Conservation (phyloP, 2,113 vertebrate genomes). For the Grantiella picta region DNA sequence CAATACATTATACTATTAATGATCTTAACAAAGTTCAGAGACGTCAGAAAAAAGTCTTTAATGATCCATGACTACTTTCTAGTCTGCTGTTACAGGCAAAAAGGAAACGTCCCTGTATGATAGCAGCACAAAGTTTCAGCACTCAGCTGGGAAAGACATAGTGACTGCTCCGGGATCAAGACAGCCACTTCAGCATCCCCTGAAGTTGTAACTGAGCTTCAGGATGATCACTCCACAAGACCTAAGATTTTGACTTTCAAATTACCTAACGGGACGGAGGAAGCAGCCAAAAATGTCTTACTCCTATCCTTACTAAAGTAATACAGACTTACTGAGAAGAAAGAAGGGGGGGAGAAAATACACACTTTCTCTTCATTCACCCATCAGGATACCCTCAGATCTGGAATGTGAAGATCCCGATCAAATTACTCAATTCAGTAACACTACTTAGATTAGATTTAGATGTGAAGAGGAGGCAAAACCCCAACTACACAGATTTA, state of each 20-base stretch:
- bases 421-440: background rate
- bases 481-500: background rate
- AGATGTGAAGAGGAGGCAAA: background rate
- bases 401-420: background rate
- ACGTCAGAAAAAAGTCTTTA: background rate
- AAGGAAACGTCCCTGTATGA: background rate
- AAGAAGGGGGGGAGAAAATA: background rate
- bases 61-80: background rate
- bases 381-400: background rate
- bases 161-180: background rate
- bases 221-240: background rate
- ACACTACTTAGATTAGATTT: background rate
- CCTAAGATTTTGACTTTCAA: background rate
- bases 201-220: fast-evolving
- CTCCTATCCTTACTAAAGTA: background rate
- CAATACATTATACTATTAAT: background rate
- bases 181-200: background rate
- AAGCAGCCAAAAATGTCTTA: background rate
- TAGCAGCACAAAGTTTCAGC: background rate
- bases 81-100: background rate
- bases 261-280: background rate
- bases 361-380: background rate
- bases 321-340: background rate
- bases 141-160: background rate
- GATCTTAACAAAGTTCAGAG: background rate